Evolutionary conservation across 2,797 vertebrate genomes (phyloP), one percentile per base, ranked within the genome.

Genomic region (Heterohyrax brucei): DNA sequence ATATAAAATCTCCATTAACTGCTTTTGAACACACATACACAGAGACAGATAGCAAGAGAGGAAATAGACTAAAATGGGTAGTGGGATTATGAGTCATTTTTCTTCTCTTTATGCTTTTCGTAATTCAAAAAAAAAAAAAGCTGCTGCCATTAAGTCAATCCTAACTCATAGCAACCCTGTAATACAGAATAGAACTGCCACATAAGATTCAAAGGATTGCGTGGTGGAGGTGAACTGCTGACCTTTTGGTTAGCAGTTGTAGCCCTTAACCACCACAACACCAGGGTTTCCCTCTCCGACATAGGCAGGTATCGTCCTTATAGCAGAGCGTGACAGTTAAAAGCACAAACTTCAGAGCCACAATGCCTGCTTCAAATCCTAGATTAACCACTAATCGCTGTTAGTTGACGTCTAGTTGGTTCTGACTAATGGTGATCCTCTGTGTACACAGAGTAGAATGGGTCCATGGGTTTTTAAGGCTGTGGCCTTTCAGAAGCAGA

Each of bases 101-200:
- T 93, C 86, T 80, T 39, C 48, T 92, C 33, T 82, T 93, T 16
- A 53, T 68, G 53, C 13, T 83, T 95, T 88, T 87, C 39, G 95
- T 62, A 73, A 72, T 93, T 96, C 2, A 39, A 39, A 39, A 39
- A 39, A 39, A 39, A 39, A 39, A 39, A 39, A 39, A 39, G 39
- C 39, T 39, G 39, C 39, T 39, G 39, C 39, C 39, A 39, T 39
- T 39, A 39, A 39, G 39, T 39, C 39, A 39, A 39, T 39, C 39
- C 39, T 39, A 39, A 39, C 39, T 39, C 39, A 39, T 39, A 39
- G 39, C 39, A 39, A 39, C 39, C 39, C 39, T 39, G 39, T 39
- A 39, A 39, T 39, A 39, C 39, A 39, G 39, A 39, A 39, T 39
- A 39, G 39, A 39, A 39, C 39, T 39, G 39, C 39, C 39, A 39